Evolutionary conservation across 2,113 vertebrate species (phyloP).

Genomic region (Mustela nigripes): DNA sequence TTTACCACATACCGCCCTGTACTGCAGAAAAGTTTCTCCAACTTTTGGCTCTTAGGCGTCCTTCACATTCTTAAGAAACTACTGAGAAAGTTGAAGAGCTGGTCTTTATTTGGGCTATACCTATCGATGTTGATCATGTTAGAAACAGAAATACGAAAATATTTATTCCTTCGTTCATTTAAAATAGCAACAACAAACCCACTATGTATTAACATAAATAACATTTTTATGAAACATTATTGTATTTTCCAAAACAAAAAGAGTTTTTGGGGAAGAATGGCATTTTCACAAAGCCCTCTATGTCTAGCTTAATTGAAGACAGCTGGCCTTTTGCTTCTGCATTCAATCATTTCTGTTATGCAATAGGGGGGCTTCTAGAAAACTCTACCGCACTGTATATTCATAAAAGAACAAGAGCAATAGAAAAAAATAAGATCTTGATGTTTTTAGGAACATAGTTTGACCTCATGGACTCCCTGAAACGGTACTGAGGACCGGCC

Average conservation of each 20-base stretch:
- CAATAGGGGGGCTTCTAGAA: neutral
- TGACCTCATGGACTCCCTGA: neutral
- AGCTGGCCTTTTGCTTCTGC: neutral
- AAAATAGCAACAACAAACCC: neutral
- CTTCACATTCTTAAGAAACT: neutral
- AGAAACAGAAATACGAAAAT: constrained; percentile 4
- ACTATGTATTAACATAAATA: neutral
- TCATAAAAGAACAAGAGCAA: neutral
- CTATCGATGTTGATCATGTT: neutral
- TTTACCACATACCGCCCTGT: neutral
- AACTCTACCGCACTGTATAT: neutral
- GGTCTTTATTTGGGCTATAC: neutral
- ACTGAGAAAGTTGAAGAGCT: neutral
- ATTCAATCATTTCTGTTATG: neutral
- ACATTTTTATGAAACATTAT: constrained; percentile 6
- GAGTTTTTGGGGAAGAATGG: neutral
- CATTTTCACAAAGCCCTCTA: neutral
- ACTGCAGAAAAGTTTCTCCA: neutral
- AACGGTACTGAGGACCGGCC: neutral
- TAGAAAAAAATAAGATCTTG: neutral
- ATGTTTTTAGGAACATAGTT: neutral
- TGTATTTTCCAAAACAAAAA: neutral
- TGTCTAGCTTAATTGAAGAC: neutral
- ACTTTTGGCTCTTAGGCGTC: neutral
- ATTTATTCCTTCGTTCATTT: neutral